Conservation (phyloP, 2,888 invertebrate genomes). For the Odontocolon sp. region DNA sequence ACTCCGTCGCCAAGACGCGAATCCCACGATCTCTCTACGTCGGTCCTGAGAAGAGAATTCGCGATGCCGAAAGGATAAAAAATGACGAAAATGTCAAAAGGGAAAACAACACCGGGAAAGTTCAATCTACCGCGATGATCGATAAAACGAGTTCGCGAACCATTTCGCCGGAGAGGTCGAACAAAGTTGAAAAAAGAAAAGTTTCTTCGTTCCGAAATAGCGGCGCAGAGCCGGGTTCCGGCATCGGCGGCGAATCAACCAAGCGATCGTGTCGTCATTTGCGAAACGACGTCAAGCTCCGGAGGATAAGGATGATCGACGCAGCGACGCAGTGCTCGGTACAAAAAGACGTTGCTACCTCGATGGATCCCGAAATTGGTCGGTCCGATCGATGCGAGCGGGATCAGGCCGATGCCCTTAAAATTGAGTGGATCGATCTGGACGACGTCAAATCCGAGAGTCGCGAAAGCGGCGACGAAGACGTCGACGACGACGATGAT, state of each 20-base stretch:
- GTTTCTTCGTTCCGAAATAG: background rate
- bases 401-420: slow-evolving; percentile 40
- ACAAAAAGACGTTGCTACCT: slow-evolving; percentile 56
- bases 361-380: slow-evolving; percentile 54
- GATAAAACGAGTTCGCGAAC: background rate
- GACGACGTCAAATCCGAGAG: slow-evolving; percentile 69
- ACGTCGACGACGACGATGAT: slow-evolving; percentile 52
- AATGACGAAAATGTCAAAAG: background rate
- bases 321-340: slow-evolving; percentile 72
- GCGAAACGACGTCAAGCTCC: background rate
- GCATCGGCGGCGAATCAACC: background rate
- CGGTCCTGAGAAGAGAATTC: slow-evolving; percentile 15
- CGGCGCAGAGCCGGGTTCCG: background rate
- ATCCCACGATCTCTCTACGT: slow-evolving; percentile 25
- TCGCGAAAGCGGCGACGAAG: slow-evolving; percentile 55
- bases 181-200: slow-evolving; percentile 41
- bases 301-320: slow-evolving; percentile 64
- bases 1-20: slow-evolving; percentile 4
- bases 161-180: background rate
- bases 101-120: background rate
- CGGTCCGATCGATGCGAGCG: background rate
- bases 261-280: slow-evolving; percentile 16
- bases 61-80: background rate
- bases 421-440: slow-evolving; percentile 65
- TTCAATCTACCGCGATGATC: background rate